Percentiles rank a stretch among this genome's conserved stretches.
Evolutionary conservation across 92 coral and sea anemone genomes (phyloP).

Genomic region (Virgularia gustaviana): DNA sequence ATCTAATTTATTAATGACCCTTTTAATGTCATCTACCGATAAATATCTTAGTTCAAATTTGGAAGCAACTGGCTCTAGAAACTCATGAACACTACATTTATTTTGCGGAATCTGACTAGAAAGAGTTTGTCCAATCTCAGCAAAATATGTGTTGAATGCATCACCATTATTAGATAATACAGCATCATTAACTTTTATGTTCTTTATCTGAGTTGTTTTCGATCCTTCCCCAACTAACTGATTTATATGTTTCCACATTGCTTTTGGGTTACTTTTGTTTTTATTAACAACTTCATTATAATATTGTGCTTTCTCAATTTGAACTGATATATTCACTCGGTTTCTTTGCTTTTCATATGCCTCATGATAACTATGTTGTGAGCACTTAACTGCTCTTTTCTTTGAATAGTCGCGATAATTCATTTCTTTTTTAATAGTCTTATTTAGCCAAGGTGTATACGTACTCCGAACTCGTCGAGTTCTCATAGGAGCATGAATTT

Average conservation of each 20-base stretch:
- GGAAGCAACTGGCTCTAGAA: not conserved
- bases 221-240: not conserved
- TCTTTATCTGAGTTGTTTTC: not conserved
- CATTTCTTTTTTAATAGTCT: too few species aligned
- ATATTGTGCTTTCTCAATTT: not conserved
- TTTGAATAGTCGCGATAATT: too few species aligned
- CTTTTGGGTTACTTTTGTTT: not conserved
- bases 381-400: too few species aligned
- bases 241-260: conserved; percentile 24
- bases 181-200: not conserved
- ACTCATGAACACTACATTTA: not conserved
- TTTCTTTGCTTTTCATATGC: not conserved
- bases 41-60: not conserved
- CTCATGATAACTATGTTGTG: too few species aligned
- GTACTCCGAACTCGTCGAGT: too few species aligned
- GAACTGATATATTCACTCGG: not conserved
- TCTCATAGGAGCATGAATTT: too few species aligned
- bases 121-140: conserved; percentile 12
- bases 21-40: not conserved
- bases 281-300: not conserved
- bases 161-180: not conserved
- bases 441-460: too few species aligned
- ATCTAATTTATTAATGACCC: not conserved
- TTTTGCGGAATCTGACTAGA: not conserved
- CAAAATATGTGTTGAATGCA: not conserved